phyloP scores from a whole-genome alignment of 1,140 invertebrate species.

The Trichonephila clavata region DNA sequence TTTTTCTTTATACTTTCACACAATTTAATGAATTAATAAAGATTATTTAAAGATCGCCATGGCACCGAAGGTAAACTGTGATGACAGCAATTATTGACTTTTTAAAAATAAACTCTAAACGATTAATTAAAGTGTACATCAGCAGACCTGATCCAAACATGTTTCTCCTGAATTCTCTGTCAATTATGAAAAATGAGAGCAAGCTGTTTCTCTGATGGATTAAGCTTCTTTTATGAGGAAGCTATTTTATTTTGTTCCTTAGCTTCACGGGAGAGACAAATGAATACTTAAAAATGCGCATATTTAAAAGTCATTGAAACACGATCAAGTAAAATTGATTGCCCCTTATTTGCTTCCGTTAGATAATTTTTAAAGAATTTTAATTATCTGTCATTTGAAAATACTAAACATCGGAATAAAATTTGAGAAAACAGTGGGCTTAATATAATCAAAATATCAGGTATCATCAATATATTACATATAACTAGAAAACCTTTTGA shows the following conservation, averaged over 20 bases:
- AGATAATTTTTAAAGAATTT: no score
- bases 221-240: background rate
- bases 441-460: no score
- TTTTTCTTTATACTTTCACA: background rate
- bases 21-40: background rate
- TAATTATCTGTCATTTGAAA: no score
- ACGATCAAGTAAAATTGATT: background rate
- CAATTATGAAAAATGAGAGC: conserved; percentile 50
- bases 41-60: background rate
- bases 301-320: background rate
- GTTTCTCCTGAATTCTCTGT: background rate
- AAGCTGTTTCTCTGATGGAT: conserved; percentile 53
- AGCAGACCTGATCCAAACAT: background rate
- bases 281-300: conserved; percentile 12
- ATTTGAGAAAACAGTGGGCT: no score
- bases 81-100: conserved; percentile 19
- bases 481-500: no score
- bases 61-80: background rate
- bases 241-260: background rate
- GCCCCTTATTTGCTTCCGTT: no score
- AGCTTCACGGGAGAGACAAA: background rate
- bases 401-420: no score
- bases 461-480: no score
- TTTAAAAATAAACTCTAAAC: background rate
- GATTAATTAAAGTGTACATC: conserved; percentile 39